These are phyloP conservation scores for Zingel zingel DNA, from an alignment of 2,113 vertebrate genomes.

Conservation along the genomic window DNA sequence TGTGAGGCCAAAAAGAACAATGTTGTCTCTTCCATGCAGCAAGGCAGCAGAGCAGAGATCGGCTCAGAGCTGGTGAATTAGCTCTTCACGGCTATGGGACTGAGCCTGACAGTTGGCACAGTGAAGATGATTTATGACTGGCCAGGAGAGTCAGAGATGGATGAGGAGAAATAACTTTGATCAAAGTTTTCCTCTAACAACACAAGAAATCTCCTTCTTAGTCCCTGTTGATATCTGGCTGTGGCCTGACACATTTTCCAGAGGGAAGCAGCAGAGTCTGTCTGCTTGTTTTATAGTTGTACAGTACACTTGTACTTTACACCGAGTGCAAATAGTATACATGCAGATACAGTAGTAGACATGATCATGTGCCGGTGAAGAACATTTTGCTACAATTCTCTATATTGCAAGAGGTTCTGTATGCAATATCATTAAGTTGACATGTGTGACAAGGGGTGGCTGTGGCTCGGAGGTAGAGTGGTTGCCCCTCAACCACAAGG, in stretches of 20 bases:
- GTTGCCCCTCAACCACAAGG: no score
- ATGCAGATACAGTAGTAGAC: not conserved
- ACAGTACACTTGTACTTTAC: not conserved
- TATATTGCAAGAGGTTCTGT: not conserved
- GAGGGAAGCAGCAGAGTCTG: slow-evolving; percentile 32
- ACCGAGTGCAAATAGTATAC: slow-evolving; percentile 12
- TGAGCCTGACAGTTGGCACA: slow-evolving; percentile 77
- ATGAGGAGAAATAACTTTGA: slow-evolving; percentile 83
- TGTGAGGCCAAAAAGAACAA: not conserved
- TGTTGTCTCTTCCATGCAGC: slow-evolving; percentile 27
- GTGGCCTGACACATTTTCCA: slow-evolving; percentile 58
- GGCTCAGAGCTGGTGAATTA: slow-evolving; percentile 68
- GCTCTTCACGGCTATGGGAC: slow-evolving; percentile 76
- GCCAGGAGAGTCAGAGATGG: slow-evolving; percentile 81
- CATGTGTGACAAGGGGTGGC: no score
- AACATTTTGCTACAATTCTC: not conserved
- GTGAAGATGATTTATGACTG: slow-evolving; percentile 83
- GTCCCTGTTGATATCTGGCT: slow-evolving; percentile 65
- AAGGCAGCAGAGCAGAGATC: slow-evolving; percentile 63
- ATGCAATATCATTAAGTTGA: not conserved
- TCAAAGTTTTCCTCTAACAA: slow-evolving; percentile 81
- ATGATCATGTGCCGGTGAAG: not conserved
- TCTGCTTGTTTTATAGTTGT: slow-evolving; percentile 24
- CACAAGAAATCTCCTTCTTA: slow-evolving; percentile 64
- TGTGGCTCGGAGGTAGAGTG: no score